These are phyloP conservation scores for Drosophila grimshawi DNA, from an alignment of 1,140 invertebrate genomes.

Conservation along the genomic window DNA sequence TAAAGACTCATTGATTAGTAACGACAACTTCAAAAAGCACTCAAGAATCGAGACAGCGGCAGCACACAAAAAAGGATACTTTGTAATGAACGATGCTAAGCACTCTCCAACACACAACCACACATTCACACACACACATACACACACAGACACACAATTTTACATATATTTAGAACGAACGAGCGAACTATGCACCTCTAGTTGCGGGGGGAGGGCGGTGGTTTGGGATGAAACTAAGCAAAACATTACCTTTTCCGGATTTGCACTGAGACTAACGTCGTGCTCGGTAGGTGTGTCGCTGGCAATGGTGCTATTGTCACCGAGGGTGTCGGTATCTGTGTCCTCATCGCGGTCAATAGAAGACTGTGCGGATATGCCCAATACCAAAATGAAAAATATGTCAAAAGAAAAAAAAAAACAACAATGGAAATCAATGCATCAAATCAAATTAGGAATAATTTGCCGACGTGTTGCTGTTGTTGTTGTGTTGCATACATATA, in stretches of 20 bases:
- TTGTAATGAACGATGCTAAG: background rate
- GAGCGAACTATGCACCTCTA: constrained; percentile 7
- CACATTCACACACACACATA: constrained; percentile 9
- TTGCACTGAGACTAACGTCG: constrained; percentile 41
- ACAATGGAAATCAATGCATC: constrained; percentile 27
- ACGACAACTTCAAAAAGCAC: constrained; percentile 15
- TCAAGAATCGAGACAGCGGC: background rate
- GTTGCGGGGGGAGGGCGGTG: no score
- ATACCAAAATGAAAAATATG: constrained; percentile 40
- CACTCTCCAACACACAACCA: background rate
- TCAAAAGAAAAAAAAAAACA: constrained; percentile 44
- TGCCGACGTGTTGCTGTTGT: background rate
- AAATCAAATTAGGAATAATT: constrained; percentile 10
- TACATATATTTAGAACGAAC: constrained; percentile 22
- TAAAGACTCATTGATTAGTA: constrained; percentile 2
- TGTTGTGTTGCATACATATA: background rate
- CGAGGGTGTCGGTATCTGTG: constrained; percentile 58
- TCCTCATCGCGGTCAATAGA: constrained; percentile 66
- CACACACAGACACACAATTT: constrained; percentile 21
- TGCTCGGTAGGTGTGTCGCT: constrained; percentile 70
- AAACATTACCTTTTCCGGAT: constrained; percentile 25
- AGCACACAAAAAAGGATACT: background rate
- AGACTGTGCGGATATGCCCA: constrained; percentile 53
- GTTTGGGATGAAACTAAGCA: background rate
- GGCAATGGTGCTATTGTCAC: constrained; percentile 67